Evolutionary conservation across 2,113 vertebrate species (phyloP).

Genomic region (Ia io): DNA sequence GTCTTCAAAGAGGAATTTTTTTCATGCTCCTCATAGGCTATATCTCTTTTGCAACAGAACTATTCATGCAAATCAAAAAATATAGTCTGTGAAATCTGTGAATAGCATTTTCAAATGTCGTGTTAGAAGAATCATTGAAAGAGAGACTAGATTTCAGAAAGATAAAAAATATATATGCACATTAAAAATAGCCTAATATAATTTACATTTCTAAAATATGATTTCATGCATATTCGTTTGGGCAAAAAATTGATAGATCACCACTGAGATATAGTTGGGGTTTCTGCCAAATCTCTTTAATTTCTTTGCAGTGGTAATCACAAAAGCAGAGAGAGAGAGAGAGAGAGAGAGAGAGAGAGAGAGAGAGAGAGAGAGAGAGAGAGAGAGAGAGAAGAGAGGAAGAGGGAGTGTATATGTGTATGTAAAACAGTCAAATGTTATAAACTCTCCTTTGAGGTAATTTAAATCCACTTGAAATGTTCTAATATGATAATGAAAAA

Average conservation of each 20-base stretch:
- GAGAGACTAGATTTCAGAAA: constrained; percentile 41
- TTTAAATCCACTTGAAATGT: constrained; percentile 49
- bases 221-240: constrained; percentile 61
- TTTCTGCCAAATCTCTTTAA: constrained; percentile 77
- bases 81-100: constrained; percentile 10
- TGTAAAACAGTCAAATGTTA: constrained; percentile 57
- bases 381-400: not conserved
- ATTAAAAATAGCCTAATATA: constrained; percentile 68
- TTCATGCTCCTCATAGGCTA: not conserved
- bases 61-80: constrained; percentile 60
- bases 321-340: constrained; percentile 44
- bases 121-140: constrained; percentile 57
- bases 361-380: not conserved
- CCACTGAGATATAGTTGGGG: constrained; percentile 43
- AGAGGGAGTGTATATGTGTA: not conserved
- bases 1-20: constrained; percentile 27
- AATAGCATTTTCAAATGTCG: constrained; percentile 34
- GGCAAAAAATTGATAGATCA: constrained; percentile 75
- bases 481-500: not conserved
- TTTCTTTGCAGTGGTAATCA: constrained; percentile 62
- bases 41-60: constrained; percentile 7
- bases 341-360: not conserved
- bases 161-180: not conserved
- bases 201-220: constrained; percentile 68
- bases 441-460: constrained; percentile 69